These are phyloP conservation scores for Ahaetulla prasina DNA, from an alignment of 2,113 vertebrate species.

Conservation along the genomic window DNA sequence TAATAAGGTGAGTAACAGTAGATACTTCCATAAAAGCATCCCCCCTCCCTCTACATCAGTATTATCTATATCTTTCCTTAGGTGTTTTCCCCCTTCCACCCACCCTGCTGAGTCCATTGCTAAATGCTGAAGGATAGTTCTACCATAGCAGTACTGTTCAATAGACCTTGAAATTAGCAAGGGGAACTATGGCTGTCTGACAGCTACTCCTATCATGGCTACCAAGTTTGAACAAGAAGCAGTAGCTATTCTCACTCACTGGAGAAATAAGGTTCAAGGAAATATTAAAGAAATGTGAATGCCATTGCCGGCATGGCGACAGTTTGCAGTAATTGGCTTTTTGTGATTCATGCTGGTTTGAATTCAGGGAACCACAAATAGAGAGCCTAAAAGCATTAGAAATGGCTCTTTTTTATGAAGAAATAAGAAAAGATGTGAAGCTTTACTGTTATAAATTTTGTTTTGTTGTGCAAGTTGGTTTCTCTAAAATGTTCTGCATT, in stretches of 20 bases:
- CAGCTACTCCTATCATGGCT: conserved; percentile 41
- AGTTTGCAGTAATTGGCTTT: conserved; percentile 60
- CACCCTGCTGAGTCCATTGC: conserved; percentile 9
- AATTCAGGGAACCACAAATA: conserved; percentile 55
- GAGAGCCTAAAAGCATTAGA: conserved; percentile 52
- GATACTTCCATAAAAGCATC: conserved; percentile 10
- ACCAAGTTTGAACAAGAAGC: conserved; percentile 63
- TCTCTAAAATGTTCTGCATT: background rate
- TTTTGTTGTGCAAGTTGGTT: conserved; percentile 27
- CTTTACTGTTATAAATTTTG: conserved; percentile 41
- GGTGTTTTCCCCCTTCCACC: background rate
- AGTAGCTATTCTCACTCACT: conserved; percentile 57
- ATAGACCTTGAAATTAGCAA: conserved; percentile 69
- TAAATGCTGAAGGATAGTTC: conserved; percentile 38
- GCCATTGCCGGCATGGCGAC: conserved; percentile 50
- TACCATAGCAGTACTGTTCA: conserved; percentile 52
- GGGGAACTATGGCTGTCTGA: conserved; percentile 49
- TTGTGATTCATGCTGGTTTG: conserved; percentile 54
- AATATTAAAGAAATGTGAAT: conserved; percentile 68
- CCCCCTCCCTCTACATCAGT: conserved; percentile 29
- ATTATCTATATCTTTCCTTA: conserved; percentile 37
- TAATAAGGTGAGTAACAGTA: conserved; percentile 5
- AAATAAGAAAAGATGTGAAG: conserved; percentile 45
- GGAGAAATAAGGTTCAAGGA: conserved; percentile 66
- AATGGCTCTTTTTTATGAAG: conserved; percentile 42